Evolutionary conservation across 2,113 vertebrate species (phyloP).

Genomic region (Canis aureus): DNA sequence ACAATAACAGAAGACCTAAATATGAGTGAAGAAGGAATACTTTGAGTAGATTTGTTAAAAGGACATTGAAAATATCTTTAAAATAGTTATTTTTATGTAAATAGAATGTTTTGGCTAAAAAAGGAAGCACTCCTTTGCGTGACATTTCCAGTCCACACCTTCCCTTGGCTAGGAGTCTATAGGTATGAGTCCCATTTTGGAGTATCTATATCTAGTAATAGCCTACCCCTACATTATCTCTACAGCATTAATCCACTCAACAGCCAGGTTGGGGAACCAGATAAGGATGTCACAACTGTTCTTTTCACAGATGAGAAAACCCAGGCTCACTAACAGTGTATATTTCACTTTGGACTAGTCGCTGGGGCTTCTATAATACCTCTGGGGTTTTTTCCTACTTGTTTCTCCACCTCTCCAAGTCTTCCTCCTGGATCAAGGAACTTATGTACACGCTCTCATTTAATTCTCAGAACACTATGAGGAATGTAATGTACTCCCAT

Average conservation of each 20-base stretch:
- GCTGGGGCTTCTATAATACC: background rate
- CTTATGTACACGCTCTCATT: background rate
- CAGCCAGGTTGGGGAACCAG: background rate
- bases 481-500: background rate
- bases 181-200: background rate
- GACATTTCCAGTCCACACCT: background rate
- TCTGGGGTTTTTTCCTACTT: background rate
- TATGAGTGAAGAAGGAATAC: background rate
- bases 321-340: background rate
- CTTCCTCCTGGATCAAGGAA: background rate
- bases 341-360: background rate
- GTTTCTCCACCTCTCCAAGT: background rate
- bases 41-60: background rate
- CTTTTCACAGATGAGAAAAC: background rate
- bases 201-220: background rate
- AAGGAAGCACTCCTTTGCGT: background rate
- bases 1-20: background rate
- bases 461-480: background rate
- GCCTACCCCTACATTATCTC: background rate
- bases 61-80: background rate
- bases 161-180: too few species aligned
- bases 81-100: background rate
- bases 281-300: background rate
- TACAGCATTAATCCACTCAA: background rate
- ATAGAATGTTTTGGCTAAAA: slow-evolving; percentile 12